phyloP scores from a whole-genome alignment of 1,140 invertebrate species.

The Polyergus mexicanus region DNA sequence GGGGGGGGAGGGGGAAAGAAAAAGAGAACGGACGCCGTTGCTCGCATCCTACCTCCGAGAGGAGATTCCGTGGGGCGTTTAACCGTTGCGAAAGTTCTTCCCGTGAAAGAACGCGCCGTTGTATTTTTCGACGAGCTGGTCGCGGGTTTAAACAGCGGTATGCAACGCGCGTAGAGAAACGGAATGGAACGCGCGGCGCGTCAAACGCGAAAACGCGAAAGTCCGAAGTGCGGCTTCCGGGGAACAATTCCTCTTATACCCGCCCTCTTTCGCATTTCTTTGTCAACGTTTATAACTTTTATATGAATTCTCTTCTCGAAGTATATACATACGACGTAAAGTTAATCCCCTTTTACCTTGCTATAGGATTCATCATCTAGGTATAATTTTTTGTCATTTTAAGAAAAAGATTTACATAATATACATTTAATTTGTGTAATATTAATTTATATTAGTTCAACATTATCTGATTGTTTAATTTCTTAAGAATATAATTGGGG shows the following conservation, averaged over 20 bases:
- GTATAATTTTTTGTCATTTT: neutral
- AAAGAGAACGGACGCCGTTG: slow-evolving; percentile 5
- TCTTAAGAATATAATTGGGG: neutral
- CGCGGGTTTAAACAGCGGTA: slow-evolving; percentile 37
- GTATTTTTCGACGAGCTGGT: slow-evolving; percentile 44
- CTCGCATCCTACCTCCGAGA: slow-evolving; percentile 22
- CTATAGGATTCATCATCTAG: neutral
- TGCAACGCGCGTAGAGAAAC: slow-evolving; percentile 22
- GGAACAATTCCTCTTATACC: neutral
- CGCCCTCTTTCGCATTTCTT: neutral
- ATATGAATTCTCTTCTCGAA: neutral
- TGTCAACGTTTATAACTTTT: neutral
- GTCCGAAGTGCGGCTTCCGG: slow-evolving; percentile 1
- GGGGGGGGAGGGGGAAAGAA: neutral
- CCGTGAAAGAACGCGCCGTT: slow-evolving; percentile 28
- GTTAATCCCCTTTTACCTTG: neutral
- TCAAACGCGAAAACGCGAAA: slow-evolving; percentile 21
- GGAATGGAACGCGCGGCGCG: slow-evolving; percentile 20
- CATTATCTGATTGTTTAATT: neutral
- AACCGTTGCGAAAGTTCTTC: slow-evolving; percentile 35
- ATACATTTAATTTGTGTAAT: neutral
- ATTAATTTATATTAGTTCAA: neutral
- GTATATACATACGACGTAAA: neutral
- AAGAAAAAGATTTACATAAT: neutral
- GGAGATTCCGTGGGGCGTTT: slow-evolving; percentile 31